Percentiles rank a stretch among this genome's conserved stretches.
Evolutionary conservation across 2,113 vertebrate species (phyloP).

Genomic region (Saccopteryx bilineata): DNA sequence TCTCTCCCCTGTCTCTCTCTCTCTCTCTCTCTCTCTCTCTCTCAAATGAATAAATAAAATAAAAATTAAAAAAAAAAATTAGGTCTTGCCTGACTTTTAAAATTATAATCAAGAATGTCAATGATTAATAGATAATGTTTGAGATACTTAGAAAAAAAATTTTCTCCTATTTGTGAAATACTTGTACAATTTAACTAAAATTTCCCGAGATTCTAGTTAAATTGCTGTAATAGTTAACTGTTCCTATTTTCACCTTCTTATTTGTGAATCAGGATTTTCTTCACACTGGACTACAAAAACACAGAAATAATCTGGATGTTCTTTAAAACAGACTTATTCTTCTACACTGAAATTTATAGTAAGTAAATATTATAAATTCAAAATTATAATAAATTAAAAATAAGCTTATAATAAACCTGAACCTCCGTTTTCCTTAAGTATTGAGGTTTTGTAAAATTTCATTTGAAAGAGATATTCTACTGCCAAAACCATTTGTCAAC

Average conservation of each 20-base stretch:
- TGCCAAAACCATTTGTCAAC: slow-evolving; percentile 16
- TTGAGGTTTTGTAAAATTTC: slow-evolving; percentile 3
- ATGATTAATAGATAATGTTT: background rate
- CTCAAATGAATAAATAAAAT: too few relatives aligned
- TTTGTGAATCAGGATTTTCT: slow-evolving; percentile 26
- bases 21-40: too few relatives aligned
- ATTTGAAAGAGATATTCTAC: slow-evolving; percentile 50
- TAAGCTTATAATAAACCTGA: background rate
- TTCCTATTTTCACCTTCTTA: background rate
- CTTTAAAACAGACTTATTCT: background rate
- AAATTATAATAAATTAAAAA: slow-evolving; percentile 30
- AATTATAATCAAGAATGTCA: slow-evolving; percentile 42
- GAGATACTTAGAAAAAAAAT: slow-evolving; percentile 26
- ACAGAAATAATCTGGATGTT: background rate
- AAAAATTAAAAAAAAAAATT: too few relatives aligned
- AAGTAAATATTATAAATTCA: background rate
- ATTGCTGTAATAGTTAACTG: slow-evolving; percentile 3
- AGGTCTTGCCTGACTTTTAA: slow-evolving; percentile 15
- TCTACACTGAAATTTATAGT: background rate
- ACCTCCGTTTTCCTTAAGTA: slow-evolving; percentile 26
- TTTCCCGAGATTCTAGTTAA: slow-evolving; percentile 6
- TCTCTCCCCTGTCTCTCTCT: too few relatives aligned
- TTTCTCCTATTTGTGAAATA: background rate
- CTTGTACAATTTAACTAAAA: slow-evolving; percentile 8
- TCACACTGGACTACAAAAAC: background rate